phyloP scores from a whole-genome alignment of 2,797 vertebrate species.

The Loris lydekkerianus region DNA sequence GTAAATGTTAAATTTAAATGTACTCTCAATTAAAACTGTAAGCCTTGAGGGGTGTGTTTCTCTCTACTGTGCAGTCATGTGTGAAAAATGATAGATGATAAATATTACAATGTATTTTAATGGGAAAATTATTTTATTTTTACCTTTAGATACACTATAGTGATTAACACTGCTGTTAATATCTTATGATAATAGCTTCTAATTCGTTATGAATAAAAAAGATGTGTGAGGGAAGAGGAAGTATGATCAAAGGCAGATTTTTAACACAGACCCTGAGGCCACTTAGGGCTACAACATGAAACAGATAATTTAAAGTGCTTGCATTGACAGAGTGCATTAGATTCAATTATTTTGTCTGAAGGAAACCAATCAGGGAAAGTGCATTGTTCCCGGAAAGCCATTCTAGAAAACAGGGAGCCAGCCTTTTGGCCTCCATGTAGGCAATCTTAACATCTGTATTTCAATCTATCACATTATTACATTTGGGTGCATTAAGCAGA shows the following conservation, averaged over 20 bases:
- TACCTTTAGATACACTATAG: conserved; percentile 77
- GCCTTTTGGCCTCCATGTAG: conserved; percentile 25
- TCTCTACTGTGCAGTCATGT: conserved; percentile 1
- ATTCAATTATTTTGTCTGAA: conserved; percentile 73
- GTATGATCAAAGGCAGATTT: conserved; percentile 78
- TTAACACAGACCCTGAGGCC: conserved; percentile 49
- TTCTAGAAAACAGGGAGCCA: not conserved
- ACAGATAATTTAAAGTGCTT: not conserved
- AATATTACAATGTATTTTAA: conserved; percentile 73
- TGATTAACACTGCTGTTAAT: conserved; percentile 79
- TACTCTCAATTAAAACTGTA: conserved; percentile 30
- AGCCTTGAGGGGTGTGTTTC: not conserved
- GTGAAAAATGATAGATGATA: conserved; percentile 65
- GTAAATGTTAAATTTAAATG: conserved; percentile 48
- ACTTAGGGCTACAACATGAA: conserved; percentile 63
- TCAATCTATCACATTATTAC: conserved; percentile 59
- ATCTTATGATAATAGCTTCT: conserved; percentile 74
- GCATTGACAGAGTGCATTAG: conserved; percentile 70
- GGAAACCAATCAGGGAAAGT: conserved; percentile 72
- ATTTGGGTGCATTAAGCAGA: conserved; percentile 72
- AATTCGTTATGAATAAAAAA: conserved; percentile 81
- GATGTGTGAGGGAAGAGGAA: conserved; percentile 72
- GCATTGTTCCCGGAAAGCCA: conserved; percentile 57
- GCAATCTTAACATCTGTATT: conserved; percentile 52
- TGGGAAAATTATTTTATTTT: conserved; percentile 56